Evolutionary conservation across 2,888 invertebrate genomes (phyloP).

Genomic region (Drosophila paranaensis): DNA sequence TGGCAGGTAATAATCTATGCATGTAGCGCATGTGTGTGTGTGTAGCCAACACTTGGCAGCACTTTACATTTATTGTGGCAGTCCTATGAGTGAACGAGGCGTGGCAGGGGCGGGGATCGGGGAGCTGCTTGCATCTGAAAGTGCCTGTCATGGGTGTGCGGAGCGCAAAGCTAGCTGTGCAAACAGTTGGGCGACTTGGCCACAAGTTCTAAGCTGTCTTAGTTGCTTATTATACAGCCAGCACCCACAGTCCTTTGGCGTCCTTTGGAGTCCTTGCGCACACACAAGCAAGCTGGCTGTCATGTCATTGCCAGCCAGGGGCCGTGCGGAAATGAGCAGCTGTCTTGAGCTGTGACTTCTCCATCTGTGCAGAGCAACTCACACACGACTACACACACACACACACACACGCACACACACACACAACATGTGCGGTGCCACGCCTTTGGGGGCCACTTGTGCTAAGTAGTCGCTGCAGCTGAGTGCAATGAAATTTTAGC

Average conservation of each 20-base stretch:
- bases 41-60: slow-evolving; percentile 75
- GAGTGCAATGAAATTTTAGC: slow-evolving; percentile 80
- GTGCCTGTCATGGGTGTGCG: slow-evolving; percentile 71
- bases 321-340: slow-evolving; percentile 77
- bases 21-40: slow-evolving; percentile 49
- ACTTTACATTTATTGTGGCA: slow-evolving; percentile 80
- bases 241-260: background rate
- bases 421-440: slow-evolving; percentile 29
- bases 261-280: background rate
- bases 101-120: background rate
- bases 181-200: slow-evolving; percentile 73
- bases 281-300: slow-evolving; percentile 46
- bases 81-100: slow-evolving; percentile 27
- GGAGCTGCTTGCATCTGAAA: slow-evolving; percentile 63
- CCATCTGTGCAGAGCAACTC: slow-evolving; percentile 31
- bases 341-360: slow-evolving; percentile 70
- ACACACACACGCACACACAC: background rate
- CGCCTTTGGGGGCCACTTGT: slow-evolving; percentile 73
- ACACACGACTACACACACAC: background rate
- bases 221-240: slow-evolving; percentile 75
- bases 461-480: slow-evolving; percentile 76
- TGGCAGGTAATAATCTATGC: slow-evolving; percentile 81
- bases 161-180: slow-evolving; percentile 55
- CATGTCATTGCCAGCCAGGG: slow-evolving; percentile 71
- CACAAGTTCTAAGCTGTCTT: slow-evolving; percentile 79